Base-by-base conservation (phyloP, 2,888 invertebrate genomes). In the Plebejus melissa region DNA sequence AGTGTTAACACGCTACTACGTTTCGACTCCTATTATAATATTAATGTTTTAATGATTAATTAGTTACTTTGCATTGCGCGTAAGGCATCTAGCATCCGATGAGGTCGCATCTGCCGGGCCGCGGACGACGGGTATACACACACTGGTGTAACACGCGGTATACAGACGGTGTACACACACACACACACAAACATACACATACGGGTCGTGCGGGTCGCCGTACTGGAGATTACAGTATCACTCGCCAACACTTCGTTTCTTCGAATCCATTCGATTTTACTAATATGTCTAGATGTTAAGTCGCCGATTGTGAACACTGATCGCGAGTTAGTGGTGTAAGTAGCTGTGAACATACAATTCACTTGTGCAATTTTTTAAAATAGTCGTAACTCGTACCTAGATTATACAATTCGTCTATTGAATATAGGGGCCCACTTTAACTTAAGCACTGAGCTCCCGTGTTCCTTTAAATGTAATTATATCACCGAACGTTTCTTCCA, bases 1-100 rank as follows among this genome's bases (percentile, higher is more conserved):
- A 91, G 93, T 93, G 93, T 91, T 90, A 91, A 92, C 91, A 91
- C 93, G 93, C 91, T 91, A 91, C 91, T 91, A 91, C 92, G 93
- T 92, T 93, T 93, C 92, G 92, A 92, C 93, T 93, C 90, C 92
- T 93, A 93, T 89, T 90, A 87, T 92, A 90, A 88, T 90, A 88
- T 90, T 88, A 90, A 89, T 90, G 87, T 88, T 91, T 90, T 90
- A 88, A 89, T 87, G 85, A 88, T 93, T 92, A 93, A 88, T 93
- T 92, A 93, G 92, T 92, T 91, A 88, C 82, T 88, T 89, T 89
- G 88, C 91, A 89, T 90, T 87, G 86, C 50, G 88, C 85, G 86
- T 91, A 91, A 93, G 90, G 88, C 91, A 90, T 89, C 93, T 91
- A 91, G 91, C 93, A 91, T 91, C 93, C 90, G 85, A 81, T 85